Base-by-base conservation (phyloP, 2,113 vertebrate genomes). In the Aspidoscelis tigris region DNA sequence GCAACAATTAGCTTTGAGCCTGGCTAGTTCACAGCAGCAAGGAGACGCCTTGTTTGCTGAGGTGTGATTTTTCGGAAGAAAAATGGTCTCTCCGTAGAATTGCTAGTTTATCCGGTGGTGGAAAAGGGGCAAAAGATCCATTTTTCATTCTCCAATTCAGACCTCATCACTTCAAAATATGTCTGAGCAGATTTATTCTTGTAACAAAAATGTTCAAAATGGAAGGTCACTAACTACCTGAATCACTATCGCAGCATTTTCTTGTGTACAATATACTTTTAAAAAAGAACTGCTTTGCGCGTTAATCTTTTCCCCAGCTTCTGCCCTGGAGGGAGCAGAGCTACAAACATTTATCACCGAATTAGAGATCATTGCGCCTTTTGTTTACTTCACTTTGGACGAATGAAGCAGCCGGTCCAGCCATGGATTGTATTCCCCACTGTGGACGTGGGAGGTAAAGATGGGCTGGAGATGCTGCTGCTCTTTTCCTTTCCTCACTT, bases 131-230 rank as follows among this genome's bases (percentile, higher is more conserved):
- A 61, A 71, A 64, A 39, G 39, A 14, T 39, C 70, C 73, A 61
- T 82, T 61, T 82, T 82, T 73, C 53, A 82, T 73, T 82, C 80
- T 73, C 70, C 39, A 64, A 7, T 82, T 65, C 58, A 82, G 55
- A 41, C 58, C 18, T 26, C 58, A 64, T 82, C 71, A 65, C 24
- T 64, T 84, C 75, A 78, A 76, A 58, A 70, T 20, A 70, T n/a
- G 65, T 76, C 66, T 77, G 65, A 58, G 12, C 65, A 71, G 47
- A n/a, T 77, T 77, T 69, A 69, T 84, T 77, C 33, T 83, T 84
- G 33, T 16, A 84, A 76, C 21, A 3, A 77, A 68, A 68, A 76
- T 69, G 70, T 74, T 77, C 74, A 83, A 24, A 83, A 33, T 69
- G 61, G 73, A 76, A 68, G 7, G 33, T 50, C 50, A 22, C 24